Conservation (phyloP, 2,888 invertebrate genomes). For the Homarus gammarus region DNA sequence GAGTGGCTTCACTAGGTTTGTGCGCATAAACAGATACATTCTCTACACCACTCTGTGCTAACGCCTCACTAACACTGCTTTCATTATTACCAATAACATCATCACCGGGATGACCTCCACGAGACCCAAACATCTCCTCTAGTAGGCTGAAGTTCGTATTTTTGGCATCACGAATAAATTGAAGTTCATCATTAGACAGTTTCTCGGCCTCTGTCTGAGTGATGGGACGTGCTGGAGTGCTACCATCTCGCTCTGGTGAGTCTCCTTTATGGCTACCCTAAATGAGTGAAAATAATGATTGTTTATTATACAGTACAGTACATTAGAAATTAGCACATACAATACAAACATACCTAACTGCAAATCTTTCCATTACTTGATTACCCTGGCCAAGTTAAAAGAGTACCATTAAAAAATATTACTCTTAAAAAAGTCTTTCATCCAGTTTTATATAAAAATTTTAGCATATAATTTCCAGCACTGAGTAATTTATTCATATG, state of each 20-base stretch:
- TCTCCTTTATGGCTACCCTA: slow-evolving; percentile 59
- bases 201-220: slow-evolving; percentile 59
- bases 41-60: slow-evolving; percentile 55
- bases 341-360: too few species aligned
- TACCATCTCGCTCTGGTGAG: slow-evolving; percentile 69
- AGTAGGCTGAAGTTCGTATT: slow-evolving; percentile 71
- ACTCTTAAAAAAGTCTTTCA: too few species aligned
- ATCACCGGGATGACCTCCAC: slow-evolving; percentile 22
- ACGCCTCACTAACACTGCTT: slow-evolving; percentile 8
- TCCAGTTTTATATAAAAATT: too few species aligned
- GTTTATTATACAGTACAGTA: background rate
- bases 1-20: slow-evolving; percentile 58
- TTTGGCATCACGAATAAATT: slow-evolving; percentile 68
- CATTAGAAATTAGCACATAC: too few species aligned
- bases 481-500: too few species aligned
- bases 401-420: too few species aligned
- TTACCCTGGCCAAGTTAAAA: too few species aligned
- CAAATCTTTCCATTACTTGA: too few species aligned
- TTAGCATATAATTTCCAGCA: too few species aligned
- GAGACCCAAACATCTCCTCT: slow-evolving; percentile 74
- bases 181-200: slow-evolving; percentile 65
- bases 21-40: slow-evolving; percentile 66
- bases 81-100: slow-evolving; percentile 47
- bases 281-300: background rate
- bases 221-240: slow-evolving; percentile 41